Evolutionary conservation across 2,797 vertebrate species (phyloP).

Genomic region (Phrynocephalus guinanensis): DNA sequence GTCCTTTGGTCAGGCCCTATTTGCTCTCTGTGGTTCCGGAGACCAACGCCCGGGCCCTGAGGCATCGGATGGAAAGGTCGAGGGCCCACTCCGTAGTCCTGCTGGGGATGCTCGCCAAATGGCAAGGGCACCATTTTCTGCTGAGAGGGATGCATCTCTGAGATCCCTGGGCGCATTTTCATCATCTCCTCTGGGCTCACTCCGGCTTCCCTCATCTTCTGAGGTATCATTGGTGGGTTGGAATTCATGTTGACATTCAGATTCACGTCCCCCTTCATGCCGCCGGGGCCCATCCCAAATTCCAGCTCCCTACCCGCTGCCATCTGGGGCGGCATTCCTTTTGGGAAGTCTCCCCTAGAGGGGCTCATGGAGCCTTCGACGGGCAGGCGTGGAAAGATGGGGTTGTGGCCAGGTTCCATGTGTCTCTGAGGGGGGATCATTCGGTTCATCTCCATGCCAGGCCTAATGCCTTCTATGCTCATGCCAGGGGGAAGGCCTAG

Average conservation of each 20-base stretch:
- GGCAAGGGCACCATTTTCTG: conserved; percentile 91
- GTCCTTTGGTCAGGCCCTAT: conserved; percentile 96
- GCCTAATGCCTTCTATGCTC: conserved; percentile 86
- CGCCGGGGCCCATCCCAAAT: conserved; percentile 90
- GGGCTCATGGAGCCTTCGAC: conserved; percentile 96
- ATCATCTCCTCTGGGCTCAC: conserved; percentile 82
- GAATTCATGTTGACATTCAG: conserved; percentile 86
- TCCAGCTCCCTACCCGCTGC: conserved; percentile 89
- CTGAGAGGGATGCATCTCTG: conserved; percentile 82
- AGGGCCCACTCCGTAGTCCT: conserved; percentile 93
- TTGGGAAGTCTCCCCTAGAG: conserved; percentile 91
- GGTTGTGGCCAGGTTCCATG: conserved; percentile 93
- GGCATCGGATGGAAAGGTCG: conserved; percentile 90
- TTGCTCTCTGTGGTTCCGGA: conserved; percentile 90
- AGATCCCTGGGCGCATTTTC: conserved; percentile 78
- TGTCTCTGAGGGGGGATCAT: conserved; percentile 92
- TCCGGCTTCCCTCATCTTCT: conserved; percentile 90
- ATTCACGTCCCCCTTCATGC: conserved; percentile 83
- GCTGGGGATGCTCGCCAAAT: conserved; percentile 92
- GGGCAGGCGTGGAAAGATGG: conserved; percentile 93
- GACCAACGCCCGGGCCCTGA: conserved; percentile 81
- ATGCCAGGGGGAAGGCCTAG: conserved; percentile 90
- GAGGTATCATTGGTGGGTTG: conserved; percentile 90
- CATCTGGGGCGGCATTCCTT: conserved; percentile 84
- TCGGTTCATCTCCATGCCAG: conserved; percentile 89